A percentile compares a stretch with the other conserved stretches of the same genome.
Conservation (phyloP, 2,888 invertebrate species). For the Phyllotreta cruciferae region DNA sequence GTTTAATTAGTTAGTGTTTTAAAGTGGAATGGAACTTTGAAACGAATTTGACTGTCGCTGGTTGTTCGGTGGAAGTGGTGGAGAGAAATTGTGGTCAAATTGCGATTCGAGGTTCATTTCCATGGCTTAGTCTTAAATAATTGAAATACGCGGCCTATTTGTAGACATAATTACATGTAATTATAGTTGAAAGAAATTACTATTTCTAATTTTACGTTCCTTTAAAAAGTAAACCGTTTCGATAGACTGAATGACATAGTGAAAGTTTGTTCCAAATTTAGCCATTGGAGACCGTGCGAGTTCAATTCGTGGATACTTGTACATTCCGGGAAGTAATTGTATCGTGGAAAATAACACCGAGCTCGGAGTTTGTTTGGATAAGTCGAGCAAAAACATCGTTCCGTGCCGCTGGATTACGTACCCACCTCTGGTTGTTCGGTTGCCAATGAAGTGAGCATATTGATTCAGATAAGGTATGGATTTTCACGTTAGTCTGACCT, state of each 20-base stretch:
- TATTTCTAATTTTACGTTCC: constrained; percentile 9
- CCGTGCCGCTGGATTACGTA: constrained; percentile 2
- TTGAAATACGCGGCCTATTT: constrained; percentile 39
- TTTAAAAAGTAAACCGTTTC: background rate
- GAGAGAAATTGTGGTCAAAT: constrained; percentile 1
- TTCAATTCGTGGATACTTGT: no score
- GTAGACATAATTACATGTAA: constrained; percentile 18
- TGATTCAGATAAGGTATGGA: constrained; percentile 31
- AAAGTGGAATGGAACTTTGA: constrained; percentile 19
- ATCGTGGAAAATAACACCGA: no score
- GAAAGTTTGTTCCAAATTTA: background rate
- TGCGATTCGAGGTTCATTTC: constrained; percentile 20
- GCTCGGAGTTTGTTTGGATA: background rate
- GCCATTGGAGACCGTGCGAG: no score
- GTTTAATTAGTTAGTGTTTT: constrained; percentile 46
- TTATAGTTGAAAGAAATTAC: constrained; percentile 47
- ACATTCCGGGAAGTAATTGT: no score
- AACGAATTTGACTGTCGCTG: constrained; percentile 3
- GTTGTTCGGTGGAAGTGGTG: background rate
- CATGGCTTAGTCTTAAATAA: constrained; percentile 25
- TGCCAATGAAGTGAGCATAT: constrained; percentile 24
- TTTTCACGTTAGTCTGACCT: constrained; percentile 32
- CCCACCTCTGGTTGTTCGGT: constrained; percentile 16
- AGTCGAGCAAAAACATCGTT: no score
- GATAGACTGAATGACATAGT: background rate